Percentiles rank a stretch among this genome's conserved stretches.
Conservation (phyloP, 2,797 vertebrate species). For the Sternarchorhynchus goeldii region DNA sequence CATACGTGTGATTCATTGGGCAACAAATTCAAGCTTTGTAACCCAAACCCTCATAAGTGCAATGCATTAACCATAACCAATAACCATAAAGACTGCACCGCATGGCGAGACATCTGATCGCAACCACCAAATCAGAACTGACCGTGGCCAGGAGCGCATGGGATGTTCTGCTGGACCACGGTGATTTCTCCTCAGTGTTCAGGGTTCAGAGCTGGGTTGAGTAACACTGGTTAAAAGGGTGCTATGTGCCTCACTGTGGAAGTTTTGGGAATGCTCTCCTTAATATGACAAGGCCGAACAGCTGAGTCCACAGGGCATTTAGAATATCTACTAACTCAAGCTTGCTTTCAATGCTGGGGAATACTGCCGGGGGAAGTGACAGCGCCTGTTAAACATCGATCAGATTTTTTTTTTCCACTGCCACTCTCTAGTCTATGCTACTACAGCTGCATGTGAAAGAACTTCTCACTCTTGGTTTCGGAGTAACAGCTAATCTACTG, state of each 20-base stretch:
- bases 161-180: neutral
- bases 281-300: slow-evolving; percentile 43
- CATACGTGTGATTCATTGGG: slow-evolving; percentile 15
- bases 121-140: slow-evolving; percentile 23
- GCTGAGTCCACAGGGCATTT: slow-evolving; percentile 39
- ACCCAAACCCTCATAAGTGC: slow-evolving; percentile 17
- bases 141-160: slow-evolving; percentile 12
- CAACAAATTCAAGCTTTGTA: slow-evolving; percentile 31
- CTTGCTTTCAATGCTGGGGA: neutral
- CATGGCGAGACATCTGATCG: slow-evolving; percentile 19
- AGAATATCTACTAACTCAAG: neutral
- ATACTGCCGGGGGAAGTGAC: slow-evolving; percentile 1
- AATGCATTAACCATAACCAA: slow-evolving; percentile 27
- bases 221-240: too few species aligned
- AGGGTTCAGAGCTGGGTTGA: too few species aligned
- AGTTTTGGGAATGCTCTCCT: slow-evolving; percentile 12
- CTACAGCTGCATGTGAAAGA: too few species aligned
- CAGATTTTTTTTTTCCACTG: neutral
- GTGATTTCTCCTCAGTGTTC: too few species aligned
- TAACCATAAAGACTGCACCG: slow-evolving; percentile 19
- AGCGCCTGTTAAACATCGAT: neutral
- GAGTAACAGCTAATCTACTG: slow-evolving; percentile 15
- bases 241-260: neutral
- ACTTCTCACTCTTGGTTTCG: too few species aligned
- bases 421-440: too few species aligned